These are phyloP conservation scores for Nipponia nippon DNA, from an alignment of 2,113 vertebrate genomes.

Conservation along the genomic window DNA sequence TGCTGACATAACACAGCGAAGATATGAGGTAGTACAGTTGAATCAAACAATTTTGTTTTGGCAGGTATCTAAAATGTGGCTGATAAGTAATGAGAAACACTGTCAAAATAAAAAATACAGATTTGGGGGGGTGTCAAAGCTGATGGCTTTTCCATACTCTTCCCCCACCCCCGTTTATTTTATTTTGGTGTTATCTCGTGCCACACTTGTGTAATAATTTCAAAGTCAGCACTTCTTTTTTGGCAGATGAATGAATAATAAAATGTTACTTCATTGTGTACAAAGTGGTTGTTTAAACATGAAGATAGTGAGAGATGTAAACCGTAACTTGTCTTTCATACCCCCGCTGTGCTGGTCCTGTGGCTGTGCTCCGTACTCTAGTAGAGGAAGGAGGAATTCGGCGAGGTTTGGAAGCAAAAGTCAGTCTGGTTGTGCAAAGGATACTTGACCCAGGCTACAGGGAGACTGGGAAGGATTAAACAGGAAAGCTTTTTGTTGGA, in stretches of 20 bases:
- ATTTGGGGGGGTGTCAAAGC: background rate
- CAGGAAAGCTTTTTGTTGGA: background rate
- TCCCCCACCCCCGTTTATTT: background rate
- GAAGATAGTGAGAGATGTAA: background rate
- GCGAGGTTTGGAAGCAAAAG: background rate
- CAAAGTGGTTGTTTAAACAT: rapidly evolving
- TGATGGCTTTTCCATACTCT: background rate
- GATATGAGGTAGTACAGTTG: background rate
- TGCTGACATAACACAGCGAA: background rate
- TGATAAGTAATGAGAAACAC: background rate
- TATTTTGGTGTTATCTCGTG: background rate
- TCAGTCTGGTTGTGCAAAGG: background rate
- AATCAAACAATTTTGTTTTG: background rate
- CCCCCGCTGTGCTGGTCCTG: background rate
- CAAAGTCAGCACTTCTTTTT: background rate
- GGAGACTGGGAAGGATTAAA: background rate
- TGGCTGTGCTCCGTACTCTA: rapidly evolving
- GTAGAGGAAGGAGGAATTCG: background rate
- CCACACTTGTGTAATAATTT: background rate
- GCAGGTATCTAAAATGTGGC: background rate
- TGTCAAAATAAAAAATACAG: background rate
- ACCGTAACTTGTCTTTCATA: background rate
- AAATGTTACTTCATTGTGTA: background rate
- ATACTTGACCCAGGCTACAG: background rate
- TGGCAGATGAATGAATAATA: background rate